Conservation (phyloP, 2,888 invertebrate species). For the Chaitophorus viminalis region DNA sequence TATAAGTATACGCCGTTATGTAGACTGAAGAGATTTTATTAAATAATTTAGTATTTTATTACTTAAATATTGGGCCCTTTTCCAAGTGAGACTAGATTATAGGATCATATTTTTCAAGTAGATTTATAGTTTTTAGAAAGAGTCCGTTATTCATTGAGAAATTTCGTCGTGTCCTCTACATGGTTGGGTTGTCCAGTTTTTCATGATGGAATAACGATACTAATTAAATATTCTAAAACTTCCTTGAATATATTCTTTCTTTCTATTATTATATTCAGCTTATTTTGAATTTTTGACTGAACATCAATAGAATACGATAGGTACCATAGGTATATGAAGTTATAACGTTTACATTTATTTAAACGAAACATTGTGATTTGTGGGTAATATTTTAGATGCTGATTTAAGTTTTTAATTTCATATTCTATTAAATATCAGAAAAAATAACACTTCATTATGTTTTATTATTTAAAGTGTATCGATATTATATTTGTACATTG, state of each 20-base stretch:
- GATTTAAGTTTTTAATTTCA: too few species aligned
- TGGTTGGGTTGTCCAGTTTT: constrained; percentile 3
- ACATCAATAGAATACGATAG: constrained; percentile 18
- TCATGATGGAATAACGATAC: neutral
- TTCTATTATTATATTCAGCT: neutral
- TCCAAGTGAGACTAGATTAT: neutral
- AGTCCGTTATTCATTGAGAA: constrained; percentile 15
- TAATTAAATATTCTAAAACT: constrained; percentile 4
- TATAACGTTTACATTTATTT: too few species aligned
- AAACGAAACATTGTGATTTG: too few species aligned
- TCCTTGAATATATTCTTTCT: neutral
- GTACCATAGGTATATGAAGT: too few species aligned
- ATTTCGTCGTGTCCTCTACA: constrained; percentile 3
- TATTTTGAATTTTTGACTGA: constrained; percentile 10
- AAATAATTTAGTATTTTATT: neutral
- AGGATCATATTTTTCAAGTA: constrained; percentile 18
- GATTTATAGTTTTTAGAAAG: constrained; percentile 13
- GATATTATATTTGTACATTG: too few species aligned
- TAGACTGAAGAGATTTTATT: constrained; percentile 12
- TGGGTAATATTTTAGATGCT: too few species aligned
- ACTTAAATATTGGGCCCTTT: constrained; percentile 22
- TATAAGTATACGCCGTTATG: constrained; percentile 20
- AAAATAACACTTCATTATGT: too few species aligned
- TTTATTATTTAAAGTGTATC: too few species aligned
- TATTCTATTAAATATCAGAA: too few species aligned